Evolutionary conservation across 1,140 invertebrate species (phyloP).

Genomic region (Branchinecta lynchi): DNA sequence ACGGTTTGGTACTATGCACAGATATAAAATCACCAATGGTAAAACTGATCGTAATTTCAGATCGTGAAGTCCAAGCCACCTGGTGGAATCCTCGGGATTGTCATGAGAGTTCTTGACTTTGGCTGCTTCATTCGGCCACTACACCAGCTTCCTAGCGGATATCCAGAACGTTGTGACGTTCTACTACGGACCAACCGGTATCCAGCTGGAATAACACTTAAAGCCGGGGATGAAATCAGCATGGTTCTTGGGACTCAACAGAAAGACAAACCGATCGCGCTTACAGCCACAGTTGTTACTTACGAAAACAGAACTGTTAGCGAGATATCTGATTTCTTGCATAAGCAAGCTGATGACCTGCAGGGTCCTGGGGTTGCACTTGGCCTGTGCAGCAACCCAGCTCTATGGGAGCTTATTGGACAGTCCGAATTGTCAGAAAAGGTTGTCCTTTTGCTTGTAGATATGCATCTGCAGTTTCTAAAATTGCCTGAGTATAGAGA

Average conservation of each 20-base stretch:
- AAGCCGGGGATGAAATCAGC: background rate
- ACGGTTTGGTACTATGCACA: no score
- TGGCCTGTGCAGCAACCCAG: background rate
- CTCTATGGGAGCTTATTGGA: background rate
- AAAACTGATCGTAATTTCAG: no score
- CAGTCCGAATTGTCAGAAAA: background rate
- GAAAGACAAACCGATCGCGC: background rate
- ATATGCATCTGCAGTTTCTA: background rate
- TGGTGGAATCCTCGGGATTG: background rate
- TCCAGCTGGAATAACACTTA: background rate
- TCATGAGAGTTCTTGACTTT: background rate
- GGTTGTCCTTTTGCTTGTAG: background rate
- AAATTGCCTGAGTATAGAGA: background rate
- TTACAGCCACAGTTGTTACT: background rate
- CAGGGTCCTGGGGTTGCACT: background rate
- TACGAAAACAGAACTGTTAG: background rate
- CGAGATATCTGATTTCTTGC: background rate
- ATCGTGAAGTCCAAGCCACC: background rate
- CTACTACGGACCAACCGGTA: background rate
- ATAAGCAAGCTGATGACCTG: background rate
- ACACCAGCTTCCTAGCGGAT: background rate
- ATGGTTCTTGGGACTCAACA: background rate
- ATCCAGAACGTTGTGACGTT: background rate
- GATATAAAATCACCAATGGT: no score
- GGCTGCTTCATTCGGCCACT: conserved; percentile 7